These are phyloP conservation scores for Numenius phaeopus DNA, from an alignment of 2,797 vertebrate species.

Conservation along the genomic window DNA sequence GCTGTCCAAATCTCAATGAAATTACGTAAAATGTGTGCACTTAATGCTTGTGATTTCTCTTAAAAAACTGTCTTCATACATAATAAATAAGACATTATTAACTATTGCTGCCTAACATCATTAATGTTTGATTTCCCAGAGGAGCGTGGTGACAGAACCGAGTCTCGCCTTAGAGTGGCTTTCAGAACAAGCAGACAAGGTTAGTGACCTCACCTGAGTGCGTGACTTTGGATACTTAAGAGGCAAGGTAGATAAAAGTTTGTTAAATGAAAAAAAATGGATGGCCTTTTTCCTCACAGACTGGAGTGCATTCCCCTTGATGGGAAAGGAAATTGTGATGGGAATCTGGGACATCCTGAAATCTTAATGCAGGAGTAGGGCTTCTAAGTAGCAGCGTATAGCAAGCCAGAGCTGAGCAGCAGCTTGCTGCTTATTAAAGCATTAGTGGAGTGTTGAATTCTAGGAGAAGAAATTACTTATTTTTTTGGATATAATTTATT, in stretches of 20 bases:
- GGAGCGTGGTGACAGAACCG: neutral
- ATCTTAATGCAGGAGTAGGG: neutral
- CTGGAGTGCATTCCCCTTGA: conserved; percentile 10
- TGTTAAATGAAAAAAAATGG: conserved; percentile 34
- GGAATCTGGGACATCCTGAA: conserved; percentile 59
- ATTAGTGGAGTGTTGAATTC: neutral
- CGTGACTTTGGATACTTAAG: conserved; percentile 22
- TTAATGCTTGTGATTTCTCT: neutral
- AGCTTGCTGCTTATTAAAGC: neutral
- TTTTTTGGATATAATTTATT: neutral
- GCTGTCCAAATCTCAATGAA: neutral
- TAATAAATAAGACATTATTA: conserved; percentile 44
- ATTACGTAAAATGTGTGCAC: conserved; percentile 10
- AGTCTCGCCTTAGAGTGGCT: neutral
- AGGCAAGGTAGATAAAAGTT: conserved; percentile 29
- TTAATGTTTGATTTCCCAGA: conserved; percentile 21
- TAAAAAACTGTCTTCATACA: conserved; percentile 10
- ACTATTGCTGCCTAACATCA: neutral
- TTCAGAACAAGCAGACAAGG: neutral
- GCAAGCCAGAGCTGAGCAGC: neutral
- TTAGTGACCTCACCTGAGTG: conserved; percentile 3
- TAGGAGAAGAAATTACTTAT: neutral
- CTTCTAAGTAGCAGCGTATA: neutral
- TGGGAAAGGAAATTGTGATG: conserved; percentile 57
- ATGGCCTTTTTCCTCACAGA: conserved; percentile 28